Evolutionary conservation across 2,888 invertebrate genomes (phyloP).

Genomic region (Pinctada fucata): DNA sequence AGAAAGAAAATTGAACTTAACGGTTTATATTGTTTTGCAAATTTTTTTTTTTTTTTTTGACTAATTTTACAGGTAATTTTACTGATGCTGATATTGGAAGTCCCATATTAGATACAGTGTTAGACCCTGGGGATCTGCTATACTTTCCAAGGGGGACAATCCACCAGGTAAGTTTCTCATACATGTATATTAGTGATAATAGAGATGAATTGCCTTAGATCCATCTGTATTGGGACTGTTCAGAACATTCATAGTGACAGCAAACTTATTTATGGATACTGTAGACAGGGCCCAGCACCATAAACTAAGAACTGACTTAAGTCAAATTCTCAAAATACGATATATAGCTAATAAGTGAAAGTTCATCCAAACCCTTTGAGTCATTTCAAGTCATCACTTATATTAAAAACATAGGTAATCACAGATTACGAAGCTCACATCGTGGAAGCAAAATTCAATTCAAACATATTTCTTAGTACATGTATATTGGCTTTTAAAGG

Average conservation of each 20-base stretch:
- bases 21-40: background rate
- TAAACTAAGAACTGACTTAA: no score
- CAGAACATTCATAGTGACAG: background rate
- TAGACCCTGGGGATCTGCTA: slow-evolving; percentile 92
- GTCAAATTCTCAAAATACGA: background rate
- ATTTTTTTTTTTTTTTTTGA: background rate
- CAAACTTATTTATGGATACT: background rate
- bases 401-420: no score
- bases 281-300: background rate
- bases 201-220: background rate
- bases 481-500: no score
- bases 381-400: no score
- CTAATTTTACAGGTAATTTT: slow-evolving; percentile 75
- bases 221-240: no score
- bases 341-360: background rate
- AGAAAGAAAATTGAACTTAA: background rate
- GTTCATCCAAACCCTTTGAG: background rate
- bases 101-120: slow-evolving; percentile 87
- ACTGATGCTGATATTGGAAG: slow-evolving; percentile 83
- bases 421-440: no score
- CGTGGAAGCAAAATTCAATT: no score
- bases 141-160: slow-evolving; percentile 89
- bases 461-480: no score
- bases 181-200: background rate
- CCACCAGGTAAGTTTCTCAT: slow-evolving; percentile 76